Evolutionary conservation across 2,113 vertebrate species (phyloP), one percentile per base, ranked within the genome.

Genomic region (Ailuropoda melanoleuca): DNA sequence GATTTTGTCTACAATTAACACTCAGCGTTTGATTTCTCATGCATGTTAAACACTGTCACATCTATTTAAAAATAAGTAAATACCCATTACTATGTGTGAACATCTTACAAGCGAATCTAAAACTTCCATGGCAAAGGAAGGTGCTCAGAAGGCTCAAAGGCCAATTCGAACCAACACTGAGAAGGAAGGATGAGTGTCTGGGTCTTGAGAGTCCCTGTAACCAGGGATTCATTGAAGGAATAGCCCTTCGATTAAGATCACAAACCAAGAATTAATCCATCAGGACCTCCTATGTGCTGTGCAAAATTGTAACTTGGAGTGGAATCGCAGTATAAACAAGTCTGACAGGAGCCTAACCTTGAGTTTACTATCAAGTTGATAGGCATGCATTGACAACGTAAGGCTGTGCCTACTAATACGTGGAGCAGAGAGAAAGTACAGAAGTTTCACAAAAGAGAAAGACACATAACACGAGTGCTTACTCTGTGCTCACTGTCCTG

Each of bases 61-160:
- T 93, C 66, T 66, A 86, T 87, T 95, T 88, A 84, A 97, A 97
- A 97, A 94, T 92, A 90, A 96, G 58, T 70, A 81, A 93, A 82
- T 95, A 60, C 39, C 62, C 58, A 70, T 88, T 97, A 96, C 78
- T 87, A 84, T 24, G 72, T 91, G 68, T 55, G 93, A 94, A 84
- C 78, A 58, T 81, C 53, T 96, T 91, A 95, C 19, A 70, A 72
- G n/a, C 60, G 46, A 78, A 18, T 92, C 74, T 93, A 60, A 83
- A 83, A 53, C 91, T 86, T 83, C 72, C 64, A 62, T 23, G 86
- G 68, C 93, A 96, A 88, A 95, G 26, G 53, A n/a, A 90, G 48
- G 31, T 62, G 39, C 58, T 82, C 72, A 68, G 58, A 83, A 83
- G 60, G 23, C 58, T 88, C 55, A 53, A 43, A 90, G 50, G 19